Base-by-base conservation (phyloP, 2,113 vertebrate genomes). In the Eptatretus burgeri region DNA sequence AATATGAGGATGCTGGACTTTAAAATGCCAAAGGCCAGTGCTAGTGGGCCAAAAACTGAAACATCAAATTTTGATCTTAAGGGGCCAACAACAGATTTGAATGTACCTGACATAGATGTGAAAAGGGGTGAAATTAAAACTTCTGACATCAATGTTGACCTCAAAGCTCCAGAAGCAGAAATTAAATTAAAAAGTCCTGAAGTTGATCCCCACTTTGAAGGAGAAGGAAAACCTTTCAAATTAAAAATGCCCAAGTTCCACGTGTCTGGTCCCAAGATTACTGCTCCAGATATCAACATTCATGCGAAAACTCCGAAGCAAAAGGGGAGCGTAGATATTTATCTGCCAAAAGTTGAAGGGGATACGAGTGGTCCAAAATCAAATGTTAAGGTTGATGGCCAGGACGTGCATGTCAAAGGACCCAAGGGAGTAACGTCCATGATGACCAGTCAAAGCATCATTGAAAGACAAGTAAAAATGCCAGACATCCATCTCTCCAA, bases 271-370 rank as follows among this genome's bases (percentile, higher is more conserved):
- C 56, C 56, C 20, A 60, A 60, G 20, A 60, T 60, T 20, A 17
- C n/a, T 60, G 56, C 56, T 60, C 56, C 56, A 60, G 56, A 60
- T 60, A 60, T 60, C n/a, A 60, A 20, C 56, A 60, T 60, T 60
- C n/a, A 60, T 60, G n/a, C 20, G n/a, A 60, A 60, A 60, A 17
- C 56, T 60, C 56, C 11, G 20, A 60, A 60, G 20, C n/a, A 12
- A 60, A 60, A 60, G 20, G 56, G 56, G 11, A 20, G 20, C n/a
- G 56, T 20, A 13, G 56, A 60, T 60, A 60, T 20, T 60, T 60
- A 60, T 20, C n/a, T 60, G 11, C 56, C 10, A 60, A 60, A 60
- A 60, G n/a, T 20, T 17, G 56, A 60, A 60, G 56, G 20, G 20
- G 20, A 60, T 60, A 60, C 4, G 20, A 60, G n/a, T 41, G 27